Evolutionary conservation across 2,888 invertebrate genomes (phyloP).

Genomic region (Nipponacmea schrenckii): DNA sequence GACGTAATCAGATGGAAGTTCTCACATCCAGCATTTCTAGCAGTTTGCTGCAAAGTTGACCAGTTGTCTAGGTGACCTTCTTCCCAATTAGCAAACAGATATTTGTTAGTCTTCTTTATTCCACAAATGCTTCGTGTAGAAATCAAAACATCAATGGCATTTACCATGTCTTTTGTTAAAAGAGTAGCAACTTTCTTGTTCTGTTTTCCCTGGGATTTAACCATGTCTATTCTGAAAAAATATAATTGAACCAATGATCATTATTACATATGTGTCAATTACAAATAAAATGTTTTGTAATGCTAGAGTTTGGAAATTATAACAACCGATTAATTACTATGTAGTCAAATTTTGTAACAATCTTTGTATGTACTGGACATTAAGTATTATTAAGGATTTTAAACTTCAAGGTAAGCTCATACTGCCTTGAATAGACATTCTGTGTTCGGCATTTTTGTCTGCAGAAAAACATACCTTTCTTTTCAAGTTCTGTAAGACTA

Average conservation of each 20-base stretch:
- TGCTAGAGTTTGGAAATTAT: too few relatives aligned
- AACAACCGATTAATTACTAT: too few relatives aligned
- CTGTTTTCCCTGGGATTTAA: conserved; percentile 17
- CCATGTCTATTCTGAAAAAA: conserved; percentile 15
- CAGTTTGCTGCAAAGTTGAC: conserved; percentile 5
- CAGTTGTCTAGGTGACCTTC: conserved; percentile 4
- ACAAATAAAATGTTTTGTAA: too few relatives aligned
- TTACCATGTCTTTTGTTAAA: conserved; percentile 9
- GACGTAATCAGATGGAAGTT: conserved; percentile 10
- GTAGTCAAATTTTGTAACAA: too few relatives aligned
- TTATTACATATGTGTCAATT: too few relatives aligned
- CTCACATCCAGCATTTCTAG: conserved; percentile 12
- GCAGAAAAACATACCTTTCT: too few relatives aligned
- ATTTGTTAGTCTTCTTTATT: conserved; percentile 8
- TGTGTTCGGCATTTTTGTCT: too few relatives aligned
- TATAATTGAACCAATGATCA: too few relatives aligned
- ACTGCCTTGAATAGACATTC: too few relatives aligned
- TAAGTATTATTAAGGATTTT: too few relatives aligned
- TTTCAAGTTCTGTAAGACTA: neutral
- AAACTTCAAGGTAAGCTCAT: too few relatives aligned
- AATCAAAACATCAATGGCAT: conserved; percentile 10
- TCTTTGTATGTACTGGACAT: too few relatives aligned
- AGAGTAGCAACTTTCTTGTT: conserved; percentile 14
- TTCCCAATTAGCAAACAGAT: conserved; percentile 13
- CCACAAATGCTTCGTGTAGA: neutral